phyloP scores from a whole-genome alignment of 1,140 invertebrate species.

The Bombus fervidus region DNA sequence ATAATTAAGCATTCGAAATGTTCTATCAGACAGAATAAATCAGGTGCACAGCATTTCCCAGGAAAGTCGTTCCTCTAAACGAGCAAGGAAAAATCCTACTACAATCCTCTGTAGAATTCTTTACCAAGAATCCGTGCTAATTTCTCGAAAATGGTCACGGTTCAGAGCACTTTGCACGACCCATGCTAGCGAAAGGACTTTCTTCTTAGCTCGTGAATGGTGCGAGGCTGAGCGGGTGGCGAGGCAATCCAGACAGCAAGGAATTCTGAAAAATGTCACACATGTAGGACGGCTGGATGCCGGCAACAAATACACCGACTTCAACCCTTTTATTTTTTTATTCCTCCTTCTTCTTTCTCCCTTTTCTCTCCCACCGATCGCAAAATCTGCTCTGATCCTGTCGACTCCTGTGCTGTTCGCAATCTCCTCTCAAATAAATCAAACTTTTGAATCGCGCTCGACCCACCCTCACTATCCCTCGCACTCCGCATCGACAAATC shows the following conservation, averaged over 20 bases:
- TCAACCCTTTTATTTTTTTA: constrained; percentile 58
- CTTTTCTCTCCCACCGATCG: constrained; percentile 32
- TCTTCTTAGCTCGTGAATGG: constrained; percentile 11
- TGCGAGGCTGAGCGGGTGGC: constrained; percentile 13
- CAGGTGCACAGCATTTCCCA: background rate
- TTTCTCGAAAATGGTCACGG: constrained; percentile 26
- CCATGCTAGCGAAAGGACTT: constrained; percentile 11
- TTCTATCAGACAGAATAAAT: background rate
- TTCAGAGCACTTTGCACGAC: constrained; percentile 12
- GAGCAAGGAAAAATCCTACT: background rate
- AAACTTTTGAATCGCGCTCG: constrained; percentile 80
- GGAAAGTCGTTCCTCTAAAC: background rate
- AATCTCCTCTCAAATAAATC: constrained; percentile 82
- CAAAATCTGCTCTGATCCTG: constrained; percentile 54
- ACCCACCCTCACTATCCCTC: background rate
- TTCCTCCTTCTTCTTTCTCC: constrained; percentile 14
- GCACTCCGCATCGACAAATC: constrained; percentile 31
- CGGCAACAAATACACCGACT: constrained; percentile 63
- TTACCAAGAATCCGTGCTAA: constrained; percentile 26
- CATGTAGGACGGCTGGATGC: constrained; percentile 62
- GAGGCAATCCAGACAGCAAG: constrained; percentile 12
- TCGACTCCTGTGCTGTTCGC: constrained; percentile 70
- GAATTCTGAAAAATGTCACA: constrained; percentile 56
- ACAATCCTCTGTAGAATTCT: constrained; percentile 9
- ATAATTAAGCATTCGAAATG: too few species aligned